A percentile compares a stretch with the other conserved stretches of the same genome.
Conservation (phyloP, 1,140 invertebrate species). For the Venturia canescens region DNA sequence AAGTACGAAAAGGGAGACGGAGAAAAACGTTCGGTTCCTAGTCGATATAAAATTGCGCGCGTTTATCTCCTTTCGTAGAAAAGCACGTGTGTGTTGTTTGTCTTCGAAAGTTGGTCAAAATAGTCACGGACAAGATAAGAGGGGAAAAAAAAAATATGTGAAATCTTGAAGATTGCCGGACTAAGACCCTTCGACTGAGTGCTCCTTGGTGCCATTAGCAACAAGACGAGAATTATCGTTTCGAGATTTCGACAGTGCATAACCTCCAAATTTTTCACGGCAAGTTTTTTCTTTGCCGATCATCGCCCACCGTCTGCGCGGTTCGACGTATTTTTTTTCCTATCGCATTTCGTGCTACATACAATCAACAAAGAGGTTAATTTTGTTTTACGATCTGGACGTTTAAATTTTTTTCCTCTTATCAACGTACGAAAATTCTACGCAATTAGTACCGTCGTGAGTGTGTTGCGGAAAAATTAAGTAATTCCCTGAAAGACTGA, state of each 20-base stretch:
- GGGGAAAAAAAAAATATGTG: not conserved
- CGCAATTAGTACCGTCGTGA: not conserved
- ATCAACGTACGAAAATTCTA: not conserved
- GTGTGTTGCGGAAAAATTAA: not conserved
- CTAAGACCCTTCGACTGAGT: too few species aligned
- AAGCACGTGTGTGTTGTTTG: slow-evolving; percentile 10
- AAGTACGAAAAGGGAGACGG: not conserved
- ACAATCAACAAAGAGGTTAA: not conserved
- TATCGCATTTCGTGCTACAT: not conserved
- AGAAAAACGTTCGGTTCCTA: too few species aligned
- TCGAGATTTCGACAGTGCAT: too few species aligned
- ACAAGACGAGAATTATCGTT: too few species aligned
- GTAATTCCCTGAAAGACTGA: not conserved
- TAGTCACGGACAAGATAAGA: not conserved
- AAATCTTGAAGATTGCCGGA: too few species aligned
- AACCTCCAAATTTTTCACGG: too few species aligned
- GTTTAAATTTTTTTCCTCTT: not conserved
- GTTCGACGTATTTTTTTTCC: not conserved
- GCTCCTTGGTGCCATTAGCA: too few species aligned
- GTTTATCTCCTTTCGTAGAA: not conserved
- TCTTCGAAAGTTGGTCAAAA: not conserved
- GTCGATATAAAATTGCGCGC: not conserved
- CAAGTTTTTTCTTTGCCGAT: too few species aligned
- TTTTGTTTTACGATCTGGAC: not conserved
- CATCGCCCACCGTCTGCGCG: not conserved